Evolutionary conservation across 2,888 invertebrate species (phyloP), one percentile per base, ranked within the genome.

Genomic region (Drosophila diplacantha): DNA sequence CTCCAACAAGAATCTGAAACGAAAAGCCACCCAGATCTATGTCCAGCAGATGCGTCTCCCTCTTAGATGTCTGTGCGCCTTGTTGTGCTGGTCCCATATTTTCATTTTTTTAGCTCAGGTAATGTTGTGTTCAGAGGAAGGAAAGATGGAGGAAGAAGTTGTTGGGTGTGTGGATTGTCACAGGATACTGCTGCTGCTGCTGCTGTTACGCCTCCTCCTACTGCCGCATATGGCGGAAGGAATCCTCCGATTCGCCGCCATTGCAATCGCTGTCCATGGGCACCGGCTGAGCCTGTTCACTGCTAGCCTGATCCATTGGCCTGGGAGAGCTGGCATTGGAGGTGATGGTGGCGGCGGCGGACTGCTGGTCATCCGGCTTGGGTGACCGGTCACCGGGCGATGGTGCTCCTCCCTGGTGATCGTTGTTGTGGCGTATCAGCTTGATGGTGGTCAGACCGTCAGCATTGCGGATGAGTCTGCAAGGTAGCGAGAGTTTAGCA

Each of bases 381-480:
- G 76, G 63, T 29, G 70, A 67, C 18, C 56, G 62, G 20, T 68
- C 41, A 31, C 67, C 50, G 2, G 71, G 46, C 24, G 67, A 59
- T 16, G 68, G 57, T 11, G 39, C 47, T 8, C 44, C 46, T 5
- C 31, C 47, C 61, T 69, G 51, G 68, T 71, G 69, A 20, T 86
- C 85, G 66, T 87, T 87, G 69, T 86, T 87, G 70, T 87, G 87
- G 50, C 88, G 88, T 79, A 89, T 87, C 62, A 89, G 69, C 82
- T 88, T 88, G 51, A 89, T 89, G 70, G 88, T 89, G 26, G 88
- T 89, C 53, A 89, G 62, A 9, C 88, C 88, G 75, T 89, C 89
- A 49, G 88, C 88, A 75, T 88, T 88, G 56, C 88, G 86, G 63
- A 89, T 89, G 58, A 89, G 83, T 73, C 88, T 89, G 63, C 62